Conservation (phyloP, 2,888 invertebrate species). For the Endotricha flammealis region DNA sequence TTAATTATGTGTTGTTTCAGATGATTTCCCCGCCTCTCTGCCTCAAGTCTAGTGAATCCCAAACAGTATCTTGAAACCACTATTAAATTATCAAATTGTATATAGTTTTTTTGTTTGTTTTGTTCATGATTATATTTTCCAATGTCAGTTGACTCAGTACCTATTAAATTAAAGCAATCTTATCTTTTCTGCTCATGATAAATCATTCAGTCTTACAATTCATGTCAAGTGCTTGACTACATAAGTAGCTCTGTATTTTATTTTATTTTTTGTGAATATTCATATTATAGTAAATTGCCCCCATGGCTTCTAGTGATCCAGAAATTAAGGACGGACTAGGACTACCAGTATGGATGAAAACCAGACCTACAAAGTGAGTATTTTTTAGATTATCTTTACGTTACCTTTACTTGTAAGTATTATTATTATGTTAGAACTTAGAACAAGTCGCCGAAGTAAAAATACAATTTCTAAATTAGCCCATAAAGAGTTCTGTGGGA, state of each 20-base stretch:
- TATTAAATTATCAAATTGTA: conserved; percentile 14
- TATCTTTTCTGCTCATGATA: conserved; percentile 74
- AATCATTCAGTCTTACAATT: conserved; percentile 42
- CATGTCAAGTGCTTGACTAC: conserved; percentile 32
- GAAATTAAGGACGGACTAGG: conserved; percentile 80
- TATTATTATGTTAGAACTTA: too few relatives aligned
- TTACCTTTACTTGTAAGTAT: too few relatives aligned
- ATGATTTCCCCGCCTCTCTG: conserved; percentile 50
- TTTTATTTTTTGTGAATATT: conserved; percentile 14
- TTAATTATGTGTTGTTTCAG: conserved; percentile 50
- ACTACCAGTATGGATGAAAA: conserved; percentile 87
- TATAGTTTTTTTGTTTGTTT: conserved; percentile 14
- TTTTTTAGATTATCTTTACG: conserved; percentile 5
- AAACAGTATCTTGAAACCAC: conserved; percentile 57
- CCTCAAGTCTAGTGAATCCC: conserved; percentile 52
- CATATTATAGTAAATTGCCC: conserved; percentile 21
- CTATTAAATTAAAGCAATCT: conserved; percentile 52
- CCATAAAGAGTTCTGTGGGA: too few relatives aligned
- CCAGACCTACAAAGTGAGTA: conserved; percentile 77
- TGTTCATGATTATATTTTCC: conserved; percentile 19
- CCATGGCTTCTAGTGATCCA: conserved; percentile 77
- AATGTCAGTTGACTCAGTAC: conserved; percentile 39
- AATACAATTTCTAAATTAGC: too few relatives aligned
- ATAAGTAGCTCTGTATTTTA: conserved; percentile 14
- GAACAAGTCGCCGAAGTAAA: too few relatives aligned